Percentiles rank a stretch among this genome's conserved stretches.
phyloP scores from a whole-genome alignment of 2,888 invertebrate species.

The Amiota minor region DNA sequence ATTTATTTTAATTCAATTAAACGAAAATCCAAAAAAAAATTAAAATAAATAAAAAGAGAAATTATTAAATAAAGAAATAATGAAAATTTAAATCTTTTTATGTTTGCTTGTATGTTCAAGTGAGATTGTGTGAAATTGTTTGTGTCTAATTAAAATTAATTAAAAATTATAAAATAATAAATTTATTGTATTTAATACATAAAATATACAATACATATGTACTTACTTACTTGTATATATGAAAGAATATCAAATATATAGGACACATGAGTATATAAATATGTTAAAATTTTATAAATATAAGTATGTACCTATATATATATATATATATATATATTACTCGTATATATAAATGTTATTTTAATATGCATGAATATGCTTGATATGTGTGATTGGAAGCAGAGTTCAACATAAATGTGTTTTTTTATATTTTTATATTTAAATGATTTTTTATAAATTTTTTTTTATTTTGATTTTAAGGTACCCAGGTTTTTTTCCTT shows the following conservation, averaged over 20 bases:
- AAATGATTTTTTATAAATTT: conserved; percentile 23
- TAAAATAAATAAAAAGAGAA: neutral
- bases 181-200: too few species aligned
- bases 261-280: conserved; percentile 37
- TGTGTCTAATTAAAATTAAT: too few species aligned
- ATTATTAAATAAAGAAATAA: too few species aligned
- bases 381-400: conserved; percentile 65
- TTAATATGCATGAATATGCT: conserved; percentile 50
- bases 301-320: too few species aligned
- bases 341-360: conserved; percentile 42
- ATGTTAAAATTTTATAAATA: too few species aligned
- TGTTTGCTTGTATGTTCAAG: too few species aligned
- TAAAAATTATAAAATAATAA: too few species aligned
- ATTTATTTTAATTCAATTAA: too few species aligned
- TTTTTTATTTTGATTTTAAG: conserved; percentile 2
- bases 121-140: too few species aligned
- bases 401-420: conserved; percentile 27
- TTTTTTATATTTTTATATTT: neutral
- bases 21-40: neutral
- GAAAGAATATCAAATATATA: too few species aligned
- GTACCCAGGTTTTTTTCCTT: neutral
- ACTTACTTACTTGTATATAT: conserved; percentile 37
- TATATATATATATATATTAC: conserved; percentile 37
- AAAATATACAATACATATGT: conserved; percentile 6
- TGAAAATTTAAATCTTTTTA: too few species aligned